Evolutionary conservation across 2,797 vertebrate genomes (phyloP).

Genomic region (Thaleichthys pacificus): DNA sequence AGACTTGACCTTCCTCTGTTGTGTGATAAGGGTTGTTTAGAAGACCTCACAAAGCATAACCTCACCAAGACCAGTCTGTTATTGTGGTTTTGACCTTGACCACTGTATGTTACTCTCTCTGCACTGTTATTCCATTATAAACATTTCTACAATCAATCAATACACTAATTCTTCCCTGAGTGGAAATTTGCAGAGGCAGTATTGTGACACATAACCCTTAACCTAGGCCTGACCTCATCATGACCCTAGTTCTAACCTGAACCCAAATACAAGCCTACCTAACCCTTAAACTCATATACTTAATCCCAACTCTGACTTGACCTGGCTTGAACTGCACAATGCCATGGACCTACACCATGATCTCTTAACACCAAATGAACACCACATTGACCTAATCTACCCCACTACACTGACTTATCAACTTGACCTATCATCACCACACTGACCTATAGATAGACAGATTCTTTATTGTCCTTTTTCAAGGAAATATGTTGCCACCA

Average conservation of each 20-base stretch:
- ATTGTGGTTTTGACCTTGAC: neutral
- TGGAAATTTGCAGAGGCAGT: neutral
- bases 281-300: neutral
- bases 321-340: neutral
- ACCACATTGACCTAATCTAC: conserved; percentile 16
- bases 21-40: neutral
- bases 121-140: conserved; percentile 34
- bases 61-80: neutral
- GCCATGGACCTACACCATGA: conserved; percentile 11
- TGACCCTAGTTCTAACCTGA: conserved; percentile 1
- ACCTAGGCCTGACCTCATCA: neutral
- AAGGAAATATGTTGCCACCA: too few species aligned
- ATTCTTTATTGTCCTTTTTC: too few species aligned
- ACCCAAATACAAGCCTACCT: neutral
- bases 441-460: too few species aligned
- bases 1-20: neutral
- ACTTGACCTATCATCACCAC: too few species aligned
- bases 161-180: too few species aligned
- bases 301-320: conserved; percentile 21
- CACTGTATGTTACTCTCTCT: conserved; percentile 12
- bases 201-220: conserved; percentile 21
- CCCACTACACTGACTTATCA: too few species aligned
- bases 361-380: conserved; percentile 15
- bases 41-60: neutral
- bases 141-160: too few species aligned